Percentiles rank a stretch among this genome's conserved stretches.
phyloP scores from a whole-genome alignment of 2,888 invertebrate species.

The Drosophila tanythrix region DNA sequence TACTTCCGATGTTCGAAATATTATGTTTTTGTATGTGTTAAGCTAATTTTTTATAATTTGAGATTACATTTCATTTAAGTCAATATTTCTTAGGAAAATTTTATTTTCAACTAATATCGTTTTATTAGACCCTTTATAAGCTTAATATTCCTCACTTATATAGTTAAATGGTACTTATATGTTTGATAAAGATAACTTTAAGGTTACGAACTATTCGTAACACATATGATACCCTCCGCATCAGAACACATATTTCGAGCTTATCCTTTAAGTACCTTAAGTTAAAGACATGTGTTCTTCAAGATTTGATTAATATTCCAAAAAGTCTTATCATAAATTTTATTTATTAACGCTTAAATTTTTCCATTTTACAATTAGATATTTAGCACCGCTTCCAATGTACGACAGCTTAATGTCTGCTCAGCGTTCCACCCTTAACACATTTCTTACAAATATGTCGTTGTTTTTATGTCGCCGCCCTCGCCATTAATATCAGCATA shows the following conservation, averaged over 20 bases:
- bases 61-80: background rate
- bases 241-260: background rate
- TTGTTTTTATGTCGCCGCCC: constrained; percentile 26
- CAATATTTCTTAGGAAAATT: background rate
- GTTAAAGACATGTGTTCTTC: background rate
- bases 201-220: background rate
- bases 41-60: background rate
- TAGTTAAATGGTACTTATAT: background rate
- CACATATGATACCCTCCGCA: background rate
- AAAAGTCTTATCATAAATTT: background rate
- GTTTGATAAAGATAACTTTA: background rate
- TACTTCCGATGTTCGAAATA: background rate
- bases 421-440: constrained; percentile 46
- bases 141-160: background rate
- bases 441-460: constrained; percentile 56
- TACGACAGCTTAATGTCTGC: background rate
- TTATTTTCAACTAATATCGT: background rate
- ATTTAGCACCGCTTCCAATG: constrained; percentile 9
- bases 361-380: background rate
- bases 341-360: background rate
- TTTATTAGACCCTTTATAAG: background rate
- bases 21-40: background rate
- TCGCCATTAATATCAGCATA: constrained; percentile 53
- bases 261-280: background rate
- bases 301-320: background rate